phyloP scores from a whole-genome alignment of 2,888 invertebrate genomes.

The Erebia palarica region DNA sequence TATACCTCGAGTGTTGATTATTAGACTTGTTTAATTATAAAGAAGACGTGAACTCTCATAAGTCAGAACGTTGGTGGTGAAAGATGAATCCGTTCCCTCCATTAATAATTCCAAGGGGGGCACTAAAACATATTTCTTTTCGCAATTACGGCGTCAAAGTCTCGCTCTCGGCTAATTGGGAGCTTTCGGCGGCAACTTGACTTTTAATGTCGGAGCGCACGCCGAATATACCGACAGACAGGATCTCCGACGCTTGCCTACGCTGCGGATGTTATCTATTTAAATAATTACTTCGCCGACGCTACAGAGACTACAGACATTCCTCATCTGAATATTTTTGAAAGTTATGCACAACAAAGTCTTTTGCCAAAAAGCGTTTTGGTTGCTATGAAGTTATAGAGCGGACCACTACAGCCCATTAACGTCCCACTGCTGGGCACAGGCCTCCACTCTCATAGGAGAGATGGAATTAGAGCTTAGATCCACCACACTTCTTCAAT shows the following conservation, averaged over 20 bases:
- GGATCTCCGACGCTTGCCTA: conserved; percentile 44
- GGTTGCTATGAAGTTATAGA: neutral
- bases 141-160: conserved; percentile 74
- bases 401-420: neutral
- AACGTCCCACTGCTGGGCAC: too few relatives aligned
- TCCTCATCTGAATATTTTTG: conserved; percentile 55
- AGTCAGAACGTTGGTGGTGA: neutral
- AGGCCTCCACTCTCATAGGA: too few relatives aligned
- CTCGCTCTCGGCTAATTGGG: conserved; percentile 75
- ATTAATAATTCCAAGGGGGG: conserved; percentile 64
- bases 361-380: conserved; percentile 3
- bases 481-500: too few relatives aligned
- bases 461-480: too few relatives aligned
- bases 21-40: conserved; percentile 67
- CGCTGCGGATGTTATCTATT: conserved; percentile 51
- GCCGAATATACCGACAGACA: conserved; percentile 47
- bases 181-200: conserved; percentile 72
- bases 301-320: conserved; percentile 47
- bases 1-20: conserved; percentile 8
- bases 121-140: conserved; percentile 73
- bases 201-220: conserved; percentile 63
- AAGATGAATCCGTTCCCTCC: conserved; percentile 43
- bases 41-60: conserved; percentile 11
- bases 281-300: conserved; percentile 41
- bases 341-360: conserved; percentile 43